Base-by-base conservation (phyloP, 2,113 vertebrate species). In the Loxodonta africana region DNA sequence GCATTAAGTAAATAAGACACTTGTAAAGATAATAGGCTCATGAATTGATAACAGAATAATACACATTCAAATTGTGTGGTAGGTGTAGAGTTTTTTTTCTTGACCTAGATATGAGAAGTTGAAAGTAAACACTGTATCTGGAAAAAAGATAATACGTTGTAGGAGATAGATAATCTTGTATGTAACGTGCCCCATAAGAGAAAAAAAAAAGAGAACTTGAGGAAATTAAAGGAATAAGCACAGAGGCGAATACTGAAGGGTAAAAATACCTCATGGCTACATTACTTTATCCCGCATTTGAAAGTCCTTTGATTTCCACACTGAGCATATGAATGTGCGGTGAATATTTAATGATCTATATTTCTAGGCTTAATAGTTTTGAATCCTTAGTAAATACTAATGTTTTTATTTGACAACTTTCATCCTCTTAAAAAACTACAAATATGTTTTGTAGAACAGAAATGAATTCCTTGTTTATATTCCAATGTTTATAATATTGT, bases 271-370 rank as follows among this genome's bases (percentile, higher is more conserved):
- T 93, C 14, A 46, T 1, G 15, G 12, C 23, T 26, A 18, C 30
- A 30, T 14, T 17, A 41, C 20, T 65, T 46, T 10, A 25, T 15
- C 6, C 91, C 84, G 41, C 8, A 12, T 51, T 17, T 18, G 21
- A 44, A 77, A 26, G 18, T n/a, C 33, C n/a, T 30, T 83, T 4
- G 0, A 4, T 74, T 80, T 67, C 46, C 57, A 76, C 12, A 30
- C 0, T 8, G 23, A 67, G 15, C 23, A 21, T 6, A 17, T 4
- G 82, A 3, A n/a, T 1, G 25, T 1, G 12, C 1, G 9, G 37
- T 84, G 26, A 86, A 18, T 41, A n/a, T n/a, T 90, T 44, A 65
- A 67, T 67, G 9, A 2, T 81, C 46, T 60, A 0, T 62, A 77
- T 76, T 84, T 81, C 76, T 53, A n/a, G 18, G 1, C 67, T 14